Evolutionary conservation across 2,113 vertebrate genomes (phyloP).

Genomic region (Micronycteris hirsuta): DNA sequence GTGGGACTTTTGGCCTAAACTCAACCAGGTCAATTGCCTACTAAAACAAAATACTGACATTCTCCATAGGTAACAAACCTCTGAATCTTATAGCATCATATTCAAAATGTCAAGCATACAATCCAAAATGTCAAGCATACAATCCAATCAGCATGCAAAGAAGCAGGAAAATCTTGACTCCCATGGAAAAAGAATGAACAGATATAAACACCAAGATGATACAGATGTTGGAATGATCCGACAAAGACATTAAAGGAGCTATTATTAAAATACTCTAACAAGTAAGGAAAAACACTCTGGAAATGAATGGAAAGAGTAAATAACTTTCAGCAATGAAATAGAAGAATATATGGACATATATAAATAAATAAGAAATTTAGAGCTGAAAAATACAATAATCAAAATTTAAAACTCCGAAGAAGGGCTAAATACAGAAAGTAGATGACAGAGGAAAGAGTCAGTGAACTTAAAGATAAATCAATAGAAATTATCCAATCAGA

Average conservation of each 20-base stretch:
- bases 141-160: background rate
- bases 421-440: background rate
- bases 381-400: background rate
- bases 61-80: background rate
- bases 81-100: background rate
- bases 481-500: background rate
- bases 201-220: background rate
- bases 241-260: background rate
- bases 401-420: background rate
- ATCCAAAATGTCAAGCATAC: no score
- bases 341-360: background rate
- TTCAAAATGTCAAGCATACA: background rate
- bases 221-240: background rate
- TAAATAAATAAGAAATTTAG: background rate
- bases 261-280: background rate
- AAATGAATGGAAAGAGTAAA: background rate
- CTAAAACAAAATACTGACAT: background rate
- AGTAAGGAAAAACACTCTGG: background rate
- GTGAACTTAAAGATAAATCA: background rate
- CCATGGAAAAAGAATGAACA: background rate
- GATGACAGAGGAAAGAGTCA: background rate
- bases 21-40: background rate
- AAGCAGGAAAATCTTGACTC: background rate
- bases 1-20: background rate
- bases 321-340: background rate